Evolutionary conservation across 1,140 invertebrate species (phyloP).

Genomic region (Meteorus sp.): DNA sequence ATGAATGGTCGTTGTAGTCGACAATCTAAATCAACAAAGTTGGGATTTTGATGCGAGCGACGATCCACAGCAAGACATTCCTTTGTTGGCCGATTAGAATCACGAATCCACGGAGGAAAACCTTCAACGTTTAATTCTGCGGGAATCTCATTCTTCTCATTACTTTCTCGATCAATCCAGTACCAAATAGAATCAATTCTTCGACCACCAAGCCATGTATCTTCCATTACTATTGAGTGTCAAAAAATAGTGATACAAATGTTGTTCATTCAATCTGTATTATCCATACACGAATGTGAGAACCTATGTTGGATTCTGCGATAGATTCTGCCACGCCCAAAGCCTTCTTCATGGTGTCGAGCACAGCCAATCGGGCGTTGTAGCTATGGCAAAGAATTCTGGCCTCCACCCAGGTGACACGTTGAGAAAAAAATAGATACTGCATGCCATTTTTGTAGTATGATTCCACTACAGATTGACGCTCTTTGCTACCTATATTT

Average conservation of each 20-base stretch:
- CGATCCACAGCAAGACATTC: constrained; percentile 38
- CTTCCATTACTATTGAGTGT: constrained; percentile 34
- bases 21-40: constrained; percentile 41
- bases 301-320: constrained; percentile 39
- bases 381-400: constrained; percentile 34
- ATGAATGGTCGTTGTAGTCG: constrained; percentile 37
- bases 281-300: neutral
- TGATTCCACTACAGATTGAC: constrained; percentile 36
- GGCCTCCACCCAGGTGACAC: constrained; percentile 39
- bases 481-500: constrained; percentile 29
- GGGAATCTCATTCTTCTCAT: constrained; percentile 27
- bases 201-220: constrained; percentile 37
- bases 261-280: constrained; percentile 13
- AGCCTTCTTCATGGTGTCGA: constrained; percentile 37
- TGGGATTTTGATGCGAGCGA: constrained; percentile 30
- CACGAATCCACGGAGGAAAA: constrained; percentile 38
- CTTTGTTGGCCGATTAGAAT: constrained; percentile 33
- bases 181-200: constrained; percentile 33
- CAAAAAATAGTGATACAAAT: constrained; percentile 1
- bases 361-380: constrained; percentile 32
- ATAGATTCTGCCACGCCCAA: constrained; percentile 26
- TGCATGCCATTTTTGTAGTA: constrained; percentile 31
- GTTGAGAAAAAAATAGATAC: constrained; percentile 39
- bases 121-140: constrained; percentile 30
- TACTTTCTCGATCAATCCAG: constrained; percentile 32